Percentiles rank a stretch among this genome's conserved stretches.
Conservation (phyloP, 2,113 vertebrate species). For the Salminus brasiliensis region DNA sequence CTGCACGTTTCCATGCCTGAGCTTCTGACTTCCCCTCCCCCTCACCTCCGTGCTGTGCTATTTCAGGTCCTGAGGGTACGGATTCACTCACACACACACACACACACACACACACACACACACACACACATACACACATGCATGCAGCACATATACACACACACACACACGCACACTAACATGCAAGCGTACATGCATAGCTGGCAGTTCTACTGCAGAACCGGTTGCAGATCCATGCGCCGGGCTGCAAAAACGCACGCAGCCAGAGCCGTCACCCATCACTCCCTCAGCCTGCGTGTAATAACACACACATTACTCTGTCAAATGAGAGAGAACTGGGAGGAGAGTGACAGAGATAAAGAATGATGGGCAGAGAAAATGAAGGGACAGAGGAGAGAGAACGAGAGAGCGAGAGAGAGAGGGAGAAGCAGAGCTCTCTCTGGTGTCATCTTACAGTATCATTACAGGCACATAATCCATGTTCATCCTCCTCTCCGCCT, state of each 20-base stretch:
- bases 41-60: slow-evolving; percentile 56
- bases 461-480: slow-evolving; percentile 51
- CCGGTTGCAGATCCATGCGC: neutral
- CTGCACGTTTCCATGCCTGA: slow-evolving; percentile 60
- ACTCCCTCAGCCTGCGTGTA: slow-evolving; percentile 31
- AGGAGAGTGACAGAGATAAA: slow-evolving; percentile 40
- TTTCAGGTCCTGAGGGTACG: slow-evolving; percentile 59
- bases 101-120: slow-evolving; percentile 22
- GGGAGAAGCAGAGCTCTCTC: slow-evolving; percentile 16
- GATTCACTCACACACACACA: slow-evolving; percentile 50
- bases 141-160: neutral
- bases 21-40: slow-evolving; percentile 59
- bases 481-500: slow-evolving; percentile 47
- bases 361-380: slow-evolving; percentile 21
- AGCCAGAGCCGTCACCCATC: slow-evolving; percentile 15
- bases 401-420: slow-evolving; percentile 31
- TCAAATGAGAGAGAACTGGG: slow-evolving; percentile 12
- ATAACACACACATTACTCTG: slow-evolving; percentile 25
- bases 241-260: neutral
- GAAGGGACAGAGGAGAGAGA: slow-evolving; percentile 22
- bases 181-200: slow-evolving; percentile 28
- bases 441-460: slow-evolving; percentile 54
- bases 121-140: neutral
- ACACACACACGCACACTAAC: neutral
- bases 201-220: neutral